phyloP scores from a whole-genome alignment of 2,888 invertebrate genomes.

The Anthrax anthrax region DNA sequence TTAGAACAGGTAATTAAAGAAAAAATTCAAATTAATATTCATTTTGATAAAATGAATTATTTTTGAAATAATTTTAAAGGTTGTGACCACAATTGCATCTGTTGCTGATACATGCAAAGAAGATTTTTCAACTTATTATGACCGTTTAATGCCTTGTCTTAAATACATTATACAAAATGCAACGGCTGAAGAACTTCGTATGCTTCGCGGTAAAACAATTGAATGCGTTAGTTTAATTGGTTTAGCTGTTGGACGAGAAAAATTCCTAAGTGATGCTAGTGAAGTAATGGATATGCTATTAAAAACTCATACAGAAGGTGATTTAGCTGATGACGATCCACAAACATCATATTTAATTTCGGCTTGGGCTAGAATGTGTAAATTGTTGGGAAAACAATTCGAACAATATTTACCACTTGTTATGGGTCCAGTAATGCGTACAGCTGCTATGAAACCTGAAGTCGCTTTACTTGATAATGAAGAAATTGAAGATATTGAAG shows the following conservation, averaged over 20 bases:
- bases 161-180: constrained; percentile 96
- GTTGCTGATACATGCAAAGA: constrained; percentile 97
- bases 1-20: constrained; percentile 60
- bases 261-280: constrained; percentile 81
- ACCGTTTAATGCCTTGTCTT: constrained; percentile 81
- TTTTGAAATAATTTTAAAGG: constrained; percentile 20
- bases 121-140: constrained; percentile 89
- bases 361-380: constrained; percentile 98
- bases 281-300: constrained; percentile 92
- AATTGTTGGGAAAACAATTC: constrained; percentile 74
- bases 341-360: constrained; percentile 96
- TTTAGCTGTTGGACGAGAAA: constrained; percentile 64
- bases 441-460: constrained; percentile 80
- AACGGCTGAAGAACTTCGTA: constrained; percentile 68
- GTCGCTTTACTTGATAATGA: constrained; percentile 73
- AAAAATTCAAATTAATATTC: not conserved
- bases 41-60: not conserved
- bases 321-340: constrained; percentile 86
- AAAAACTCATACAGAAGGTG: constrained; percentile 75
- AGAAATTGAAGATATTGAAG: constrained; percentile 63
- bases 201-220: constrained; percentile 94
- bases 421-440: constrained; percentile 78
- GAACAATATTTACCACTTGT: constrained; percentile 80
- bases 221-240: constrained; percentile 98
- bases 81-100: constrained; percentile 96